Base-by-base conservation (phyloP, 2,113 vertebrate genomes). In the Macrotis lagotis region DNA sequence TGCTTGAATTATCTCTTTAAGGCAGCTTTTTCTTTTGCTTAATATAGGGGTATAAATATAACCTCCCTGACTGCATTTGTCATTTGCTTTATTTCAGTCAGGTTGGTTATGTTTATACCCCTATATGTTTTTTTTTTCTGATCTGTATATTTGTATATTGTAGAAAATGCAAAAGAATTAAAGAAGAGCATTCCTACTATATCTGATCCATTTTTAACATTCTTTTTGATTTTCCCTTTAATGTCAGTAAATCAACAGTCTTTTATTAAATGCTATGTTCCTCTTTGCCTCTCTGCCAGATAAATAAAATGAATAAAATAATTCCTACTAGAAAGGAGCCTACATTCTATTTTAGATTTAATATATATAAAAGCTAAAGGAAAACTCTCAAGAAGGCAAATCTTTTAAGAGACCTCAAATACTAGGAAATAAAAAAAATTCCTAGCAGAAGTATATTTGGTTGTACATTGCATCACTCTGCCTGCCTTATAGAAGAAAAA, bases 1-100 rank as follows among this genome's bases (percentile, higher is more conserved):
- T 51, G 50, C 31, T 19, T 90, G 9, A 51, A 52, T 50, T 90
- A 50, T 53, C 90, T 90, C 91, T 3, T 66, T 3, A 50, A 0
- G 50, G 92, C 47, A 91, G 11, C 66, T 93, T 92, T 94, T 24
- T 47, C 92, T 92, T 94, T 24, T 47, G 51, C 55, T 94, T 96
- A 25, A 88, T 4, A 31, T 48, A 90, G 94, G n/a, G 90, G 3
- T 59, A 10, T 95, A 93, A 8, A 90, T n/a, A 94, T 51, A 92
- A 19, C 19, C 66, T 83, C 16, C 16, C 37, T 83, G 19, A 6
- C 6, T 83, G 37, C 5, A 83, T 22, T n/a, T 83, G 66, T 44
- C 16, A n/a, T 44, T 44, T 66, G 59, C 28, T 66, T 83, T 7
- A 83, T 83, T 83, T 44, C 19, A 83, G 44, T 83, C 66, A 22